Base-by-base conservation (phyloP, 1,140 invertebrate species). In the Drosophila pachea region DNA sequence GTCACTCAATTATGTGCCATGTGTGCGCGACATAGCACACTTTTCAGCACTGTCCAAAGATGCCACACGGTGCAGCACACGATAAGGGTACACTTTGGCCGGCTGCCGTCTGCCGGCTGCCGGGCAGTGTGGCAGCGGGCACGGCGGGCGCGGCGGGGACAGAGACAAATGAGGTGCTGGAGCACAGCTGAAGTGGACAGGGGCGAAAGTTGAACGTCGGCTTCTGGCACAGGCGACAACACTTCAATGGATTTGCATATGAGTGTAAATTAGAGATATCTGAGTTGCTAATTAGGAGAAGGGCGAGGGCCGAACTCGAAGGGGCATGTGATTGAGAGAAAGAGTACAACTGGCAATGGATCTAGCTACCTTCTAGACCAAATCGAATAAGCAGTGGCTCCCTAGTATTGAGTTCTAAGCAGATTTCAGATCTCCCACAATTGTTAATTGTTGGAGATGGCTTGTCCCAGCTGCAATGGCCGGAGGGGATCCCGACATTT, bases 1-100 rank as follows among this genome's bases (percentile, higher is more conserved):
- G 78, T 82, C 78, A 82, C 78, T 82, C 79, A 82, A 82, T 82
- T 82, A 82, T 82, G 79, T 82, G 79, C 78, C 79, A 78, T 74
- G 78, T 82, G 79, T 61, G 78, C 75, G 64, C 68, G 59, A 63
- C 75, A 66, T 78, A 75, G 78, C 71, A 82, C 65, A 74, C 78
- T 82, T 83, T 83, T 83, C 78, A 82, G 68, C 78, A 50, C 78
- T 69, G 61, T 69, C 67, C 67, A 52, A 55, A 54, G 33, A 53
- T 31, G 58, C 38, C 63, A 33, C 62, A 56, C 50, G 45, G 9
- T n/a, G 22, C 54, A 45, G 29, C 56, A 14, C 31, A 50, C 32
- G 48, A 35, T 49, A 33, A 49, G 29, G 48, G 48, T 4, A 16
- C 40, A 42, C n/a, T 14, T 42, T 42, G 47, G 11, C 3, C 47